phyloP scores from a whole-genome alignment of 92 coral and sea anemone genomes.

The Ricordea florida region DNA sequence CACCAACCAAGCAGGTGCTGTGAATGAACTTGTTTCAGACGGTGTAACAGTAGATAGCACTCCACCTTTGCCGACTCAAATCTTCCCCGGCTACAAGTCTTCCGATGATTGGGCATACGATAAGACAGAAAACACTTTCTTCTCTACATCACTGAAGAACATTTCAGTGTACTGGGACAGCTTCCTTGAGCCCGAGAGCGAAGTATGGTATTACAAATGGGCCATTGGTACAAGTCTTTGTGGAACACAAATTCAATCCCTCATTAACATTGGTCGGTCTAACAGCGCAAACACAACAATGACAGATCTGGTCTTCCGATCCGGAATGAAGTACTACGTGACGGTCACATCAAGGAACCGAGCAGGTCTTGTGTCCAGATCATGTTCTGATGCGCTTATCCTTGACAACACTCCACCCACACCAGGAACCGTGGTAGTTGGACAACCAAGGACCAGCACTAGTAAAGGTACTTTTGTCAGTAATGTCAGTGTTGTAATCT shows the following conservation, averaged over 20 bases:
- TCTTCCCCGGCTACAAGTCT: constrained; percentile 56
- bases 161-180: constrained; percentile 75
- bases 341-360: too few species aligned
- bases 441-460: too few species aligned
- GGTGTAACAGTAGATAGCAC: constrained; percentile 85
- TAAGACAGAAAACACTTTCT: constrained; percentile 52
- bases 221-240: constrained; percentile 83
- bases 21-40: constrained; percentile 72
- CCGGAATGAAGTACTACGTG: too few species aligned
- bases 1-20: constrained; percentile 72
- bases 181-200: constrained; percentile 83
- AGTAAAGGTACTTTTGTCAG: too few species aligned
- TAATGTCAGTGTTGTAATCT: too few species aligned
- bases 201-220: constrained; percentile 94
- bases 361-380: constrained; percentile 69
- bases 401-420: constrained; percentile 72
- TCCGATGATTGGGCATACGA: constrained; percentile 20
- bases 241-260: constrained; percentile 87
- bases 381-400: constrained; percentile 78
- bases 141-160: constrained; percentile 35
- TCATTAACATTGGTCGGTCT: constrained; percentile 72
- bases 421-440: constrained; percentile 45
- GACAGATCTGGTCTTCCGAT: too few species aligned
- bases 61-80: constrained; percentile 67
- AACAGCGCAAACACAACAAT: constrained; percentile 73